Percentiles rank a stretch among this genome's conserved stretches.
phyloP scores from a whole-genome alignment of 1,140 invertebrate genomes.

The Dermatophagoides farinae region DNA sequence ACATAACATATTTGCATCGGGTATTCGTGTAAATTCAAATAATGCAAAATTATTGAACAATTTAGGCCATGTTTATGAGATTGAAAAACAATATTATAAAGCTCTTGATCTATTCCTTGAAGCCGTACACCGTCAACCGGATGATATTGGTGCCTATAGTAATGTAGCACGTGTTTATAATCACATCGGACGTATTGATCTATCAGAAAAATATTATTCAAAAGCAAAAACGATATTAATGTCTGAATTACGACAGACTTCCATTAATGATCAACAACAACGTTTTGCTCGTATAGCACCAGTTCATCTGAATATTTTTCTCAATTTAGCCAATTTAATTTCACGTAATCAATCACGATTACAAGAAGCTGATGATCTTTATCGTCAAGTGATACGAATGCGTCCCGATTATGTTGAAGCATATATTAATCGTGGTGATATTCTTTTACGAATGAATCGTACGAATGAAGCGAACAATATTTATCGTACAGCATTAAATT shows the following conservation, averaged over 20 bases:
- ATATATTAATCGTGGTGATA: conserved; percentile 88
- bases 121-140: conserved; percentile 77
- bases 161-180: conserved; percentile 89
- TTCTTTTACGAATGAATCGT: conserved; percentile 78
- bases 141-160: conserved; percentile 89
- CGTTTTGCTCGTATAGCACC: conserved; percentile 88
- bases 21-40: conserved; percentile 57
- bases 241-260: background rate
- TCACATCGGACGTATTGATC: conserved; percentile 67
- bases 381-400: conserved; percentile 87
- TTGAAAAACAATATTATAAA: conserved; percentile 56
- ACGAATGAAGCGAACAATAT: conserved; percentile 84
- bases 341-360: conserved; percentile 73
- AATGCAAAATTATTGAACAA: conserved; percentile 96
- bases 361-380: conserved; percentile 77
- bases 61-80: conserved; percentile 83
- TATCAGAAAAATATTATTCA: conserved; percentile 75
- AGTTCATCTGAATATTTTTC: conserved; percentile 84
- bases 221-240: conserved; percentile 70
- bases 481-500: conserved; percentile 73
- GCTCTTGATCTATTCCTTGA: conserved; percentile 78
- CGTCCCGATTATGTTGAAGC: conserved; percentile 87
- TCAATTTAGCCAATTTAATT: conserved; percentile 84
- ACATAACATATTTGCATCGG: conserved; percentile 78
- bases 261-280: conserved; percentile 47